Base-by-base conservation (phyloP, 2,797 vertebrate species). In the Taenioides sp. region DNA sequence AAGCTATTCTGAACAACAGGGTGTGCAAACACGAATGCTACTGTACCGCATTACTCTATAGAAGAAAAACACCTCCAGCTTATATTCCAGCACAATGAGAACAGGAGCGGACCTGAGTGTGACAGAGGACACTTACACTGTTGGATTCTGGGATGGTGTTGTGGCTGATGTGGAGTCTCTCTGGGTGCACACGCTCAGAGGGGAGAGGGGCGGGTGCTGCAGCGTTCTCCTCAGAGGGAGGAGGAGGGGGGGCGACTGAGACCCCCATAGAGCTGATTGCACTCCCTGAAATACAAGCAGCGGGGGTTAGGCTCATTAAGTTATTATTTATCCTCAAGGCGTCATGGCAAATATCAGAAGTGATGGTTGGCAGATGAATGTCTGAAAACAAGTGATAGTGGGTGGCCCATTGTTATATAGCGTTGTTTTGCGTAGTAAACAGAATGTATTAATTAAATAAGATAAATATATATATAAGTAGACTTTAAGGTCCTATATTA, bases 261-360 rank as follows among this genome's bases (percentile, higher is more conserved):
- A 91, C 86, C 71, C 93, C 93, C 93, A 95, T 92, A 71, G 91
- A 94, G 79, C 86, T 93, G 87, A 95, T 94, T 74, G 93, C 92
- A 61, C 88, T 91, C 80, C 90, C 94, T 95, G 88, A 77, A 88
- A 89, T 71, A 85, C 67, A 85, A 88, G 9, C 87, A 89, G 81
- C 87, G 78, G 84, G 82, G 50, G 70, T 25, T 62, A 37, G 72
- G 77, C 67, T 87, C 81, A 88, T 80, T 80, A 75, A 49, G 52
- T 70, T 75, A 74, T 77, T 77, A 82, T 72, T 78, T 75, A 78
- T 79, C 67, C 75, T 68, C 54, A 59, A 75, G 65, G 75, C 67
- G 25, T 67, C 50, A 28, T 70, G 54, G 49, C 73, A 75, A 79
- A 67, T 12, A 71, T 70, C 54, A 78, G 52, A 70, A 57, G 40